These are phyloP conservation scores for Halcyon leucocephala DNA, from an alignment of 2,797 vertebrate species.

Conservation along the genomic window DNA sequence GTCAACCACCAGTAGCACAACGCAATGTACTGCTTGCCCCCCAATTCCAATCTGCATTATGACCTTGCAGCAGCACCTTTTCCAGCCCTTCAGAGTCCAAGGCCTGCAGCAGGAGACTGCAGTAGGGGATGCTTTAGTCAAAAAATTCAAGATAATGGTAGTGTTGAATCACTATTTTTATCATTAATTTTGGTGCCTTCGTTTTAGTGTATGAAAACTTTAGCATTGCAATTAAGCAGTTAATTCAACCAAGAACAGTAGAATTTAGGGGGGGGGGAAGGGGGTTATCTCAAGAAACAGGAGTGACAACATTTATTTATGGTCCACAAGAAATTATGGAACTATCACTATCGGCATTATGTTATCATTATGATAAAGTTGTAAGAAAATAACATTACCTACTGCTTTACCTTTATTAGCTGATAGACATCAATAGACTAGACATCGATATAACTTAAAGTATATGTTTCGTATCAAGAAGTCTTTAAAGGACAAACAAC, in stretches of 20 bases:
- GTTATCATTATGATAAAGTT: neutral
- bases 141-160: neutral
- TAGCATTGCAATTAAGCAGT: neutral
- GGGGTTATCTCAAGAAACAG: too few relatives aligned
- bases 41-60: neutral
- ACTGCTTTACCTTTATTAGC: neutral
- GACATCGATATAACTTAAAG: neutral
- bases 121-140: accelerated
- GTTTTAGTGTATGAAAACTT: neutral
- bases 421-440: neutral
- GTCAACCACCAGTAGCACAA: neutral
- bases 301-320: neutral
- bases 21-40: neutral
- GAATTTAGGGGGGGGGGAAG: too few relatives aligned
- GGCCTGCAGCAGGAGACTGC: neutral
- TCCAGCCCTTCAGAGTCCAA: neutral
- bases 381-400: neutral
- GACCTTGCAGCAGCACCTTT: neutral
- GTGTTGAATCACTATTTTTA: neutral
- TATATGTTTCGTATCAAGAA: neutral
- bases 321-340: neutral
- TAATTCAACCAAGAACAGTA: neutral
- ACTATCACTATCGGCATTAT: neutral
- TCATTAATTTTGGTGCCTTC: neutral
- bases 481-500: neutral